phyloP scores from a whole-genome alignment of 1,140 invertebrate species.

The Nebria ingens region DNA sequence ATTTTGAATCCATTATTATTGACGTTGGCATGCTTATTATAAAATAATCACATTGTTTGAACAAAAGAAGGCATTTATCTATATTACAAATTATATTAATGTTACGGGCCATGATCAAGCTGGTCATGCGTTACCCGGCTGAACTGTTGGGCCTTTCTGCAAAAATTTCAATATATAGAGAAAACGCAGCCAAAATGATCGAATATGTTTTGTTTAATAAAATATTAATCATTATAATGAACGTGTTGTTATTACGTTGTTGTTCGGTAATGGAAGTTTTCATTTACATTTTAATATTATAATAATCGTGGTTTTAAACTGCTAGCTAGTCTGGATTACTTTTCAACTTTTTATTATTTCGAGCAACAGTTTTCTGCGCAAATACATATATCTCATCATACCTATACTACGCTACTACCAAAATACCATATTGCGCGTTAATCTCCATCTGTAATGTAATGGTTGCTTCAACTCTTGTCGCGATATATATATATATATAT shows the following conservation, averaged over 20 bases:
- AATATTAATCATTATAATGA: constrained; percentile 7
- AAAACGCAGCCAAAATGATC: not conserved
- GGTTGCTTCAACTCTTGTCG: no score
- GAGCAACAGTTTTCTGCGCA: not conserved
- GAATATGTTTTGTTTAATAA: constrained; percentile 10
- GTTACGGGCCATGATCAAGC: no score
- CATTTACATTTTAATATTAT: not conserved
- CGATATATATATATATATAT: no score
- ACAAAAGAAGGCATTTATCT: no score
- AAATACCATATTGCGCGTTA: no score
- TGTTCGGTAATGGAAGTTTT: not conserved
- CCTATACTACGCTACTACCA: no score
- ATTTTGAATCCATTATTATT: not conserved
- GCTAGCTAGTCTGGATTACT: no score
- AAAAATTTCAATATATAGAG: not conserved
- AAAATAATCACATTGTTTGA: no score
- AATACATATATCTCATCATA: no score
- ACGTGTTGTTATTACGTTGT: not conserved
- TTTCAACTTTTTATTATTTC: not conserved
- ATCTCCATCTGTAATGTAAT: no score
- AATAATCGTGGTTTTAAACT: not conserved
- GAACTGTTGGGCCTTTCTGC: constrained; percentile 2
- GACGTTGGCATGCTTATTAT: not conserved
- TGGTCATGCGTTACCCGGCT: not conserved
- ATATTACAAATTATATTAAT: no score